Percentiles rank a stretch among this genome's conserved stretches.
Evolutionary conservation across 2,888 invertebrate genomes (phyloP).

Genomic region (Odontocolon sp.): DNA sequence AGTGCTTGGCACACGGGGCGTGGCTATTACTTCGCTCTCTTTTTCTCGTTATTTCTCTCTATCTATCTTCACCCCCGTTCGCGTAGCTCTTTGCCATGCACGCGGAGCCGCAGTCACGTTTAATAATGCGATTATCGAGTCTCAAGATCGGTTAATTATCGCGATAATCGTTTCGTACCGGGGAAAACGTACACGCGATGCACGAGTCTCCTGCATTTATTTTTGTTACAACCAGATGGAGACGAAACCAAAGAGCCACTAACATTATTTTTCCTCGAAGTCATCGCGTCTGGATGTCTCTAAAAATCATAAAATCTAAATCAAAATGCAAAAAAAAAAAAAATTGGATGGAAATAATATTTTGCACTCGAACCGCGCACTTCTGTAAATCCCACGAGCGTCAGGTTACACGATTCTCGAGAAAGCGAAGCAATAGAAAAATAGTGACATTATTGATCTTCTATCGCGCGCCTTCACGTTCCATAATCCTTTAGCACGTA

Average conservation of each 20-base stretch:
- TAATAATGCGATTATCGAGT: slow-evolving; percentile 64
- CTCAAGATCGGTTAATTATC: slow-evolving; percentile 67
- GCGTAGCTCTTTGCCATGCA: not conserved
- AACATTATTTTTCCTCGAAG: not conserved
- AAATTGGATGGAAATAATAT: no score
- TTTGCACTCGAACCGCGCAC: no score
- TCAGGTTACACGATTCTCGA: slow-evolving; percentile 23
- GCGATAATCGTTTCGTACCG: slow-evolving; percentile 59
- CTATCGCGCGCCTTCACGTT: slow-evolving; percentile 35
- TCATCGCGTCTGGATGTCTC: not conserved
- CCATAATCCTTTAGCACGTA: slow-evolving; percentile 31
- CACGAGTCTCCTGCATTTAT: not conserved
- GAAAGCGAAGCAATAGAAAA: not conserved
- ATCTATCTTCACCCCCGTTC: not conserved
- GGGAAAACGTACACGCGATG: slow-evolving; percentile 4
- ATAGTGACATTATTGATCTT: not conserved
- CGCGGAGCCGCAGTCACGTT: slow-evolving; percentile 58
- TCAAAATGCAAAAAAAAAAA: no score
- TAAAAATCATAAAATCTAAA: no score
- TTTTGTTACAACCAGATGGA: slow-evolving; percentile 4
- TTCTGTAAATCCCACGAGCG: no score
- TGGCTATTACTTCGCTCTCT: slow-evolving; percentile 38
- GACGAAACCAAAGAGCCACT: not conserved
- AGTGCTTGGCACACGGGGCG: slow-evolving; percentile 61
- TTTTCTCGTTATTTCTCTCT: slow-evolving; percentile 1